Percentiles rank a stretch among this genome's conserved stretches.
These are phyloP conservation scores for Ancistrus triradiatus DNA, from an alignment of 2,113 vertebrate species.

Conservation along the genomic window DNA sequence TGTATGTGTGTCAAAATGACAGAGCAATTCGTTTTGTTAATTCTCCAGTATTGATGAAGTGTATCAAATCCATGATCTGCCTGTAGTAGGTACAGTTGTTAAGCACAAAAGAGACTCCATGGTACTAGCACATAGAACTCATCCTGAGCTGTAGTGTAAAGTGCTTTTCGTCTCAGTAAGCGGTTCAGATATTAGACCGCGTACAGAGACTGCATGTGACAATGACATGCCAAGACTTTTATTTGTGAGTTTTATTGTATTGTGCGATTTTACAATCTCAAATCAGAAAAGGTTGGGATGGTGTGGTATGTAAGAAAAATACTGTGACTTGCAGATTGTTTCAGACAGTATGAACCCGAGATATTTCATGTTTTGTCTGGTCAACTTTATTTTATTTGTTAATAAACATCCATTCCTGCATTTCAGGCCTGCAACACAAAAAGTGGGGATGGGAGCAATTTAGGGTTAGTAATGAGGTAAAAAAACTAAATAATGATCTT, in stretches of 20 bases:
- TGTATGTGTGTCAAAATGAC: constrained; percentile 11
- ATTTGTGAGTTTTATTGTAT: constrained; percentile 16
- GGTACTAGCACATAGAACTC: constrained; percentile 55
- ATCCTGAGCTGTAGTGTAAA: constrained; percentile 48
- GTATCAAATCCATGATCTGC: constrained; percentile 15
- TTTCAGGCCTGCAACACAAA: too few species aligned
- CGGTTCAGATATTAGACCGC: constrained; percentile 10
- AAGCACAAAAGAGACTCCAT: constrained; percentile 57
- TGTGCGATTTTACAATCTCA: constrained; percentile 11
- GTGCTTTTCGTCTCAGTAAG: constrained; percentile 16
- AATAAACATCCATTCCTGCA: too few species aligned
- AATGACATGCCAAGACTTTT: constrained; percentile 23
- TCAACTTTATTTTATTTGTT: too few species aligned
- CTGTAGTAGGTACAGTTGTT: constrained; percentile 56
- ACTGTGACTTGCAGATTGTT: too few species aligned
- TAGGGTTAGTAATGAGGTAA: too few species aligned
- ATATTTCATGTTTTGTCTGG: too few species aligned
- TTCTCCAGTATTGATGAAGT: constrained; percentile 13
- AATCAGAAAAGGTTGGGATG: too few species aligned
- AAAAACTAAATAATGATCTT: too few species aligned
- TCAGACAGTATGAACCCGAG: too few species aligned
- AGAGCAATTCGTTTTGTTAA: constrained; percentile 5
- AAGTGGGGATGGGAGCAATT: too few species aligned
- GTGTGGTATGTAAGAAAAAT: too few species aligned
- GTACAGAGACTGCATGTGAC: constrained; percentile 10